Evolutionary conservation across 2,113 vertebrate species (phyloP).

Genomic region (Octodon degus): DNA sequence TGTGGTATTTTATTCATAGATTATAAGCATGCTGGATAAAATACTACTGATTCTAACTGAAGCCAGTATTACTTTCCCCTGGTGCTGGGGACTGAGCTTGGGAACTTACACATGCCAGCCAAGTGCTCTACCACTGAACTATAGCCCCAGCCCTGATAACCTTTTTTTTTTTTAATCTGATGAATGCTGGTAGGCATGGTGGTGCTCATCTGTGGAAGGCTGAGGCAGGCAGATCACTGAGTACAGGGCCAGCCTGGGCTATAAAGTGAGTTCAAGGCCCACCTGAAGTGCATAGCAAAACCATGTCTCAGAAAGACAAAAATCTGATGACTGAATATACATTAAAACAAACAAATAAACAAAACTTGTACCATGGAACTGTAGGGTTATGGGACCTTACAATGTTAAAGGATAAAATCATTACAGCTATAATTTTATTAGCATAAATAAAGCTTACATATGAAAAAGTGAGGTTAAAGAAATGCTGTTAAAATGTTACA

Average conservation of each 20-base stretch:
- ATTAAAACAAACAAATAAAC: not conserved
- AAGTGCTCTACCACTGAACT: not conserved
- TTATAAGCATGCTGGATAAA: not conserved
- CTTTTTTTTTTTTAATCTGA: too few relatives aligned
- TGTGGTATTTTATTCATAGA: slow-evolving; percentile 5
- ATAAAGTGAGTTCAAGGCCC: too few relatives aligned
- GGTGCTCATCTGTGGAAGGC: too few relatives aligned
- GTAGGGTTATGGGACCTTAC: not conserved
- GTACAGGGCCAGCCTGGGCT: too few relatives aligned
- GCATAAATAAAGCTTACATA: not conserved
- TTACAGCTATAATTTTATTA: not conserved
- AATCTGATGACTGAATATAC: not conserved
- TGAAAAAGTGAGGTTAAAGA: not conserved
- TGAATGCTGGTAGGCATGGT: too few relatives aligned
- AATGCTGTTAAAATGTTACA: not conserved
- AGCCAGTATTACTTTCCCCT: not conserved
- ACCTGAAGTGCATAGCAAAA: too few relatives aligned
- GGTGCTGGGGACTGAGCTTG: not conserved
- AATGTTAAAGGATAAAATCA: not conserved
- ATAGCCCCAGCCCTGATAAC: not conserved
- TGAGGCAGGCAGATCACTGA: too few relatives aligned
- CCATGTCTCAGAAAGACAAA: too few relatives aligned
- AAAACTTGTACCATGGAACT: not conserved
- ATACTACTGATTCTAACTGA: not conserved
- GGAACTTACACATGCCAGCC: not conserved